A percentile compares a stretch with the other conserved stretches of the same genome.
These are phyloP conservation scores for Cenopis cana DNA, from an alignment of 2,888 invertebrate species.

Conservation along the genomic window DNA sequence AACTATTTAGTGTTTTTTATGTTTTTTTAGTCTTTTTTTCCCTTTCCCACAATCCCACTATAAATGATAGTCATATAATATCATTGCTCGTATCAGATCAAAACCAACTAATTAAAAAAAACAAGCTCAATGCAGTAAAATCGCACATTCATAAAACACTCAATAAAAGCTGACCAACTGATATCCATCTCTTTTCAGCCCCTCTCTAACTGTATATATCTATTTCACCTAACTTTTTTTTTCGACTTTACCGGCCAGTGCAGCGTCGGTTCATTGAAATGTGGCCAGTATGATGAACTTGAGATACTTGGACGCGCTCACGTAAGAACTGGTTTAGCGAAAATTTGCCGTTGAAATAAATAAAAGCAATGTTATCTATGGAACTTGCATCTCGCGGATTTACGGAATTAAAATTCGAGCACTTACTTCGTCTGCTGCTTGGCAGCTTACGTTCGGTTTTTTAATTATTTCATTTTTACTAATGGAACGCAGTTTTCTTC, in stretches of 20 bases:
- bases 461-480: background rate
- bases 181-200: conserved; percentile 1
- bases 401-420: background rate
- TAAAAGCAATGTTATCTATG: background rate
- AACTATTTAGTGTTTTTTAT: too few relatives aligned
- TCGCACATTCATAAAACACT: conserved; percentile 2
- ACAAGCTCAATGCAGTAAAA: background rate
- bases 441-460: too few relatives aligned
- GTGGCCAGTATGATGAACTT: conserved; percentile 70
- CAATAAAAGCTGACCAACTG: conserved; percentile 3
- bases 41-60: background rate
- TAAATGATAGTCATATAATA: background rate
- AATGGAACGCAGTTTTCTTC: conserved; percentile 8
- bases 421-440: too few relatives aligned
- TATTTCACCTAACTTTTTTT: conserved; percentile 10
- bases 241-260: conserved; percentile 39
- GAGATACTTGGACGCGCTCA: conserved; percentile 62
- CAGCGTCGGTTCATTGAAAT: conserved; percentile 69
- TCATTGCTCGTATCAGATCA: background rate
- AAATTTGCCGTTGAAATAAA: conserved; percentile 6
- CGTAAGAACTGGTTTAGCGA: conserved; percentile 65
- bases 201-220: background rate
- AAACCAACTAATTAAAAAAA: background rate
- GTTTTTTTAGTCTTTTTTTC: too few relatives aligned
- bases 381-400: background rate